Evolutionary conservation across 2,888 invertebrate genomes (phyloP).

Genomic region (Megamerina dolium): DNA sequence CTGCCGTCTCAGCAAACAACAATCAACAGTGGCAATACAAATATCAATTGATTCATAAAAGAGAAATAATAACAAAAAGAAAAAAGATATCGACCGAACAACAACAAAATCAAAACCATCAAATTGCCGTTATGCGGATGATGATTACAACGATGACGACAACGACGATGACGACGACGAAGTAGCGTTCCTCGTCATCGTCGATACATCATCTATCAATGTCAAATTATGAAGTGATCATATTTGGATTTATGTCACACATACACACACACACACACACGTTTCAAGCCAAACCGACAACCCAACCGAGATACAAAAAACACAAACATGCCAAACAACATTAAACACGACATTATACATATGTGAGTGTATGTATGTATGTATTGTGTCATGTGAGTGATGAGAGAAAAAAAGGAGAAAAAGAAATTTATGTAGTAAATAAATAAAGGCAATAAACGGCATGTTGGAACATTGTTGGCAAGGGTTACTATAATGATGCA

Average conservation of each 20-base stretch:
- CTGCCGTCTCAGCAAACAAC: constrained; percentile 1
- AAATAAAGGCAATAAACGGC: no score
- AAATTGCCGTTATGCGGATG: constrained; percentile 36
- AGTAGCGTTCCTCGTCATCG: constrained; percentile 7
- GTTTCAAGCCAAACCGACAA: no score
- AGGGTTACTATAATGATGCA: background rate
- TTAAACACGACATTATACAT: constrained; percentile 18
- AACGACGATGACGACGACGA: constrained; percentile 7
- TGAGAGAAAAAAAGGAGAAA: no score
- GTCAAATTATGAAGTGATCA: constrained; percentile 51
- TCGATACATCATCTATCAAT: constrained; percentile 45
- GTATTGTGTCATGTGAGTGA: no score
- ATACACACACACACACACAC: background rate
- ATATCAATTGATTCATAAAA: constrained; percentile 20
- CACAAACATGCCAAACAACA: constrained; percentile 16
- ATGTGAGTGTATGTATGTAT: no score
- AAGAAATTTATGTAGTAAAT: no score
- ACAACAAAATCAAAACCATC: constrained; percentile 27
- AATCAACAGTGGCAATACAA: constrained; percentile 3
- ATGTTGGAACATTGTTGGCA: no score
- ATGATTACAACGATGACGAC: constrained; percentile 9
- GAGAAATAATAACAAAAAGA: constrained; percentile 17
- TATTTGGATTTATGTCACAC: constrained; percentile 48
- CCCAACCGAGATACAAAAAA: no score
- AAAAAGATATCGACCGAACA: constrained; percentile 33